Conservation (phyloP, 2,113 vertebrate species). For the Nannospalax galili region DNA sequence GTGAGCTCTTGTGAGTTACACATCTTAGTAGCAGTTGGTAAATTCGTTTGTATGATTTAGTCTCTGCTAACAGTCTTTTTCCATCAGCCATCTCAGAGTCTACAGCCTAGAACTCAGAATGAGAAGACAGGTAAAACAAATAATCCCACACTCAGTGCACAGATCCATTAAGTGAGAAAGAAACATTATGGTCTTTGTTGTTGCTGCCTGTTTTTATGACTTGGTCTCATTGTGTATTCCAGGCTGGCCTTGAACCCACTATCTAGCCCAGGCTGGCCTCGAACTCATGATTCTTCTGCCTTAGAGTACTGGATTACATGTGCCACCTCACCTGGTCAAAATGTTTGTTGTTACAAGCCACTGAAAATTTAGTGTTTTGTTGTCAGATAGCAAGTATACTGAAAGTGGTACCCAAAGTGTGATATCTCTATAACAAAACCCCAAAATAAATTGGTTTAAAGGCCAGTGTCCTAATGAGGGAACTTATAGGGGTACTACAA, state of each 20-base stretch:
- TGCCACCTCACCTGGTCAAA: neutral
- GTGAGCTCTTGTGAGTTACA: neutral
- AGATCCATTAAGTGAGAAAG: neutral
- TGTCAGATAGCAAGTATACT: neutral
- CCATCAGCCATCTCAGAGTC: neutral
- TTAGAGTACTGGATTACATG: neutral
- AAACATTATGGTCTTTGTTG: neutral
- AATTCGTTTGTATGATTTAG: neutral
- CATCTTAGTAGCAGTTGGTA: neutral
- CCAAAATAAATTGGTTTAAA: neutral
- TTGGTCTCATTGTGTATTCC: neutral
- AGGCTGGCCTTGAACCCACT: neutral
- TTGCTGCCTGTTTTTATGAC: neutral
- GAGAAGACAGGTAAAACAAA: neutral
- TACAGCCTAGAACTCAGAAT: neutral
- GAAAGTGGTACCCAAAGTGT: neutral
- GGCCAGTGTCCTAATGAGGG: neutral
- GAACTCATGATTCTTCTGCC: neutral
- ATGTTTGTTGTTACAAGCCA: neutral
- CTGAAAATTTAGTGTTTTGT: neutral
- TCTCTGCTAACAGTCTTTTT: neutral
- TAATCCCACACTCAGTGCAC: neutral
- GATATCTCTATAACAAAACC: neutral
- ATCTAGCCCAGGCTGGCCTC: neutral
- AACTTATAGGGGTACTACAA: neutral